These are phyloP conservation scores for Aphrophora alni DNA, from an alignment of 2,888 invertebrate species.

Conservation along the genomic window DNA sequence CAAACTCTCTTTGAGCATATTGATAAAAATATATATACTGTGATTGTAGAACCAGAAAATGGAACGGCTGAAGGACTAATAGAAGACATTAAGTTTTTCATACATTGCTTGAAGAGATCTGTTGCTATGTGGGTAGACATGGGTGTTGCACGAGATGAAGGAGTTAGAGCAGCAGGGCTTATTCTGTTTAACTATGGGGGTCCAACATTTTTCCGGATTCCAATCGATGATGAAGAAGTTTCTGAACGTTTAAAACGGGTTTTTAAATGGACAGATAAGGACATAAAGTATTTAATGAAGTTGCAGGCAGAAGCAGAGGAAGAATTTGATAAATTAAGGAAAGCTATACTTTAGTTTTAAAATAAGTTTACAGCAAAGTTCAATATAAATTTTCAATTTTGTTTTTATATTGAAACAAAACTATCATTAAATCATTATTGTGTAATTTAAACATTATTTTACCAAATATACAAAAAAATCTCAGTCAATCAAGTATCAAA, in stretches of 20 bases:
- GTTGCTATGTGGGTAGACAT: slow-evolving; percentile 22
- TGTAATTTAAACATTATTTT: no score
- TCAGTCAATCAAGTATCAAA: no score
- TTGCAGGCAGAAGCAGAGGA: slow-evolving; percentile 24
- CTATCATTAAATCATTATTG: no score
- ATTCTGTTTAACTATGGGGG: slow-evolving; percentile 28
- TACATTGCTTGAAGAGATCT: slow-evolving; percentile 26
- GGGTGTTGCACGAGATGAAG: slow-evolving; percentile 13
- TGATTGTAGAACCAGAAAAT: slow-evolving; percentile 26
- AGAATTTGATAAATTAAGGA: slow-evolving; percentile 23
- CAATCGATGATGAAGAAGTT: slow-evolving; percentile 24
- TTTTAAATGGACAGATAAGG: slow-evolving; percentile 28
- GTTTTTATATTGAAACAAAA: no score
- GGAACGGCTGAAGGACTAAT: slow-evolving; percentile 20
- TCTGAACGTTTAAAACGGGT: slow-evolving; percentile 23
- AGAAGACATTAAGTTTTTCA: slow-evolving; percentile 19
- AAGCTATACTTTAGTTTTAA: slow-evolving; percentile 12
- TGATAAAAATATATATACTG: slow-evolving; percentile 14
- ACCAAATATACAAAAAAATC: no score
- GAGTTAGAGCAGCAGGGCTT: slow-evolving; percentile 21
- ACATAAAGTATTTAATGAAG: slow-evolving; percentile 19
- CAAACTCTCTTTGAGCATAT: background rate
- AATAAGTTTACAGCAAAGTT: background rate
- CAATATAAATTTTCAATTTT: no score
- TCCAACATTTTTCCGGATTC: slow-evolving; percentile 30